Base-by-base conservation (phyloP, 2,888 invertebrate species). In the Ennomos quercinarius region DNA sequence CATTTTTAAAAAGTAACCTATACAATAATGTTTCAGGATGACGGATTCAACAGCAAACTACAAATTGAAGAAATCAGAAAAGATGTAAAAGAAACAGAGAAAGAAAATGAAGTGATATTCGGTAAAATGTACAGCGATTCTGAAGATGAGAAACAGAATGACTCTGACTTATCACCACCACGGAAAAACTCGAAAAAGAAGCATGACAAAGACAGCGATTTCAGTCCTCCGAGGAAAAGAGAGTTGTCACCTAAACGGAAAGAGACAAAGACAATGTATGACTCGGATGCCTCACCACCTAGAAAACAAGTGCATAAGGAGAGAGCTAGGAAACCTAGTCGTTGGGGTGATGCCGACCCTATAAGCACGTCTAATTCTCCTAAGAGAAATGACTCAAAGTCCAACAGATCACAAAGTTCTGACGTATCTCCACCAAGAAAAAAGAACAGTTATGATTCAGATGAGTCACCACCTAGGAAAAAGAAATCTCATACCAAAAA, bases 81-180 rank as follows among this genome's bases (percentile, higher is more conserved):
- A 50, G 80, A 86, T 45, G 70, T 83, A 0, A 89, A 89, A 73
- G 84, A 88, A 59, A 63, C 73, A 6, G 84, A 87, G 63, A 89
- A 92, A 73, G 91, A 91, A 44, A 91, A 90, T 76, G 88, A 89
- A 75, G 45, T 90, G 2, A 76, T 89, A 10, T 92, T 91, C 63
- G 91, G 91, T 0, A 91, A 92, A 84, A 91, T 92, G 91, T 92
- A 89, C 74, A 92, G 91, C 64, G 91, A 92, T 53, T 88, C 91
- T 0, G 91, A 92, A 70, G 91, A 91, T 68, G 91, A 92, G 9
- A 70, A 80, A 41, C 61, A 63, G 27, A 77, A 84, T 55, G 83
- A 84, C 52, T 84, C 86, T 0, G 83, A 86, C 61, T 41, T 52
- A 17, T 81, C 81, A 17, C 70, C 69, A 9, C 67, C 67, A 17